Evolutionary conservation across 2,888 invertebrate species (phyloP), one percentile per base, ranked within the genome.

Genomic region (Glaucopsyche alexis): DNA sequence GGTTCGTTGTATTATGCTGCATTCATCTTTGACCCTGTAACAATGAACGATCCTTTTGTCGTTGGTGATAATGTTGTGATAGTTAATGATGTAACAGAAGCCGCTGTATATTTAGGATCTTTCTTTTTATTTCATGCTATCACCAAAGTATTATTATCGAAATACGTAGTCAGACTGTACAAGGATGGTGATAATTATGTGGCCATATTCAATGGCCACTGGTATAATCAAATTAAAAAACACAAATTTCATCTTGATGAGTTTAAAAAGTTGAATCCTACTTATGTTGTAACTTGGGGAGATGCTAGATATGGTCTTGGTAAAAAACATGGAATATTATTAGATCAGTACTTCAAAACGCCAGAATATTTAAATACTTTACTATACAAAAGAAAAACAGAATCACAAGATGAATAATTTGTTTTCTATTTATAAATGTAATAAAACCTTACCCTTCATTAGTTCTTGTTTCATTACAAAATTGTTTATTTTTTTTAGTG

Each of bases 311-410:
- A 85, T 81, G 79, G 80, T 52, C 81, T 93, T 40, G 91, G 91
- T 16, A 84, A 84, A 8, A 90, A 87, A 80, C 86, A 90, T 79
- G 91, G 83, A 8, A 91, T 93, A 60, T 77, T 93, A 74, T 78
- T 93, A 55, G 89, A 90, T 65, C 79, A 84, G 60, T 90, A 91
- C 77, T 93, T 93, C 73, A 92, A 90, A 78, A 88, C 90, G 14
- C 90, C 91, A 45, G 87, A 90, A 79, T 81, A 89, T 81, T 89
- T 88, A 38, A 89, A 91, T 76, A 82, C 85, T 76, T 82, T 92
- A 80, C 71, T 90, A 8, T 79, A 80, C 75, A 88, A 89, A 76
- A 85, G 76, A 72, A 84, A 82, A 73, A 72, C 74, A 16, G 65
- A 74, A 40, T 60, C 13, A 72, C 69, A 75, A 67, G 52, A 52